Conservation (phyloP, 1,140 invertebrate species). For the Drosophila arawakana region DNA sequence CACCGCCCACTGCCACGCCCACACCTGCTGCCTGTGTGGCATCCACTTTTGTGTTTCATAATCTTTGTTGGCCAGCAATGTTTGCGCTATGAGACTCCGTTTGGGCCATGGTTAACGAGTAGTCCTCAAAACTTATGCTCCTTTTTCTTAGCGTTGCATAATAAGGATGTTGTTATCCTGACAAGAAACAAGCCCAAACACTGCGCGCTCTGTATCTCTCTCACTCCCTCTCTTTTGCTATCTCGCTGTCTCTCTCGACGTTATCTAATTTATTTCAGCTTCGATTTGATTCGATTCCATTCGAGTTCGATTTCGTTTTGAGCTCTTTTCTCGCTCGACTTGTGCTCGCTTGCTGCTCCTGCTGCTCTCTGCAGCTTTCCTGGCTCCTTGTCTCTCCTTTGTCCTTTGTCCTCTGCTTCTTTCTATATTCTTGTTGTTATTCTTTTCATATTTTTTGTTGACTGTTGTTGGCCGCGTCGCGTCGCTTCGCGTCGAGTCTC, state of each 20-base stretch:
- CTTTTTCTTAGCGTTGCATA: constrained; percentile 54
- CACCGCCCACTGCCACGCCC: constrained; percentile 53
- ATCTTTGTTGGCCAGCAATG: constrained; percentile 61
- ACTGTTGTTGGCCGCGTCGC: constrained; percentile 53
- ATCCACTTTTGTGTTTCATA: constrained; percentile 77
- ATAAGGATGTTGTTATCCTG: constrained; percentile 28
- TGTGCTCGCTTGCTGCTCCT: constrained; percentile 25
- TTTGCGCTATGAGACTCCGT: constrained; percentile 39
- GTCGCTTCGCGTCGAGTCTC: constrained; percentile 6
- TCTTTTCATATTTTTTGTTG: constrained; percentile 28
- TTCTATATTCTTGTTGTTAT: constrained; percentile 26
- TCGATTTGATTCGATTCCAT: constrained; percentile 30
- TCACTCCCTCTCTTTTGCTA: background rate
- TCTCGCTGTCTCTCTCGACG: background rate
- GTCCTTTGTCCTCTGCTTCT: constrained; percentile 55
- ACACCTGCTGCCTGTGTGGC: constrained; percentile 27
- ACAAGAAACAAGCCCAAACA: background rate
- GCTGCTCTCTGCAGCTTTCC: constrained; percentile 29
- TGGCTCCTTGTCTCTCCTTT: constrained; percentile 48
- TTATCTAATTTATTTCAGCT: constrained; percentile 41
- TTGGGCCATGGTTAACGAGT: constrained; percentile 33
- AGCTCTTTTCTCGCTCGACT: constrained; percentile 29
- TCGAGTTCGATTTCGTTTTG: constrained; percentile 22
- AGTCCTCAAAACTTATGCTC: constrained; percentile 4
- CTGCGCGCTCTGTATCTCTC: background rate